Percentiles rank a stretch among this genome's conserved stretches.
phyloP scores from a whole-genome alignment of 2,888 invertebrate genomes.

The Cinara cedri region DNA sequence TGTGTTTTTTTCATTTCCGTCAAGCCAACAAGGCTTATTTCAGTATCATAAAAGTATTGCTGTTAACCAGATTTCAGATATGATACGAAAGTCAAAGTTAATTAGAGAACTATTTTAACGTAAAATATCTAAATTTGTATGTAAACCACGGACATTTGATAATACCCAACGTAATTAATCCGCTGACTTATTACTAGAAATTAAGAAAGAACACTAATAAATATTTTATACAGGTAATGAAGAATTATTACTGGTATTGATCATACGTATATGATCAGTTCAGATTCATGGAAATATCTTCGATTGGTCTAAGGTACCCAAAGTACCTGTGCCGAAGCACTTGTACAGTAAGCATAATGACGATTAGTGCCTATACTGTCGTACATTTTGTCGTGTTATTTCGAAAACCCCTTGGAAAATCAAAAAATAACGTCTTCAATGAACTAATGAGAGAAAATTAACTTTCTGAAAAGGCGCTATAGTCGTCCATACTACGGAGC shows the following conservation, averaged over 20 bases:
- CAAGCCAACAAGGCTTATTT: background rate
- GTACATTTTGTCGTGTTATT: too few species aligned
- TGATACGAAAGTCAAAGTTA: conserved; percentile 17
- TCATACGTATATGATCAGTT: background rate
- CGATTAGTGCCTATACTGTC: too few species aligned
- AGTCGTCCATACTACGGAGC: too few species aligned
- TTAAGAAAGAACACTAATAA: background rate
- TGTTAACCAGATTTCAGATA: conserved; percentile 1
- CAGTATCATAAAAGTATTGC: background rate
- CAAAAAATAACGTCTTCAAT: too few species aligned
- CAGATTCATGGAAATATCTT: background rate
- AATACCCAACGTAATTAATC: conserved; percentile 2
- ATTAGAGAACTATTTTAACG: background rate
- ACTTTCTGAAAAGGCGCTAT: too few species aligned
- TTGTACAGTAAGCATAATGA: too few species aligned
- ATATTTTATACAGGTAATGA: background rate
- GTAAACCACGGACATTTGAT: conserved; percentile 13
- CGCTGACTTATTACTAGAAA: background rate
- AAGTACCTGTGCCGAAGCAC: too few species aligned
- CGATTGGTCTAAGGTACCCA: background rate
- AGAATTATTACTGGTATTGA: background rate
- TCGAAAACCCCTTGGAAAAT: too few species aligned
- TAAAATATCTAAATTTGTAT: conserved; percentile 5
- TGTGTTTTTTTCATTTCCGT: background rate
- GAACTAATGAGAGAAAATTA: too few species aligned